These are phyloP conservation scores for Dicyrtoma fusca DNA, from an alignment of 2,888 invertebrate genomes.

Conservation along the genomic window DNA sequence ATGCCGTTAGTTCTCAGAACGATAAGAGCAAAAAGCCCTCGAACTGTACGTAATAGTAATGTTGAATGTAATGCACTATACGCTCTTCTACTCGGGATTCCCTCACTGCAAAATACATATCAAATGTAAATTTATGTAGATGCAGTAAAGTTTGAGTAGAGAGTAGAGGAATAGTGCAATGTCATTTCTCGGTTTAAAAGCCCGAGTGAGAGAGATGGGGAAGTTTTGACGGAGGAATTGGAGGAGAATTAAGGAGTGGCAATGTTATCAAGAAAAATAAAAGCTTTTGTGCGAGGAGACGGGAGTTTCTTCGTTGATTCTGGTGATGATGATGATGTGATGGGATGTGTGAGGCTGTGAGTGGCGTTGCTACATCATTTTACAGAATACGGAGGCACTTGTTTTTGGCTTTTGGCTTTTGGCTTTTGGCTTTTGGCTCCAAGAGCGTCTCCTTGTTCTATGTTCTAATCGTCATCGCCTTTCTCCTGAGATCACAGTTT, in stretches of 20 bases:
- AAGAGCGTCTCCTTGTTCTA: not conserved
- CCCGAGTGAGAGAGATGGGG: not conserved
- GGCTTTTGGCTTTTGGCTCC: not conserved
- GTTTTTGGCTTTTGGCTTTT: not conserved
- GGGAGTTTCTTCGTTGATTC: constrained; percentile 20
- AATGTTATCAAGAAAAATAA: constrained; percentile 28
- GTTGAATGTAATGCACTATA: no score
- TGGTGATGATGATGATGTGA: no score
- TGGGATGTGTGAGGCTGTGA: not conserved
- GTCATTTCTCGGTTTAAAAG: constrained; percentile 12
- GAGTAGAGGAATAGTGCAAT: constrained; percentile 13
- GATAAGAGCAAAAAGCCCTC: no score
- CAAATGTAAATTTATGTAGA: constrained; percentile 8
- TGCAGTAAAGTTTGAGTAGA: not conserved
- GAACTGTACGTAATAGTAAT: no score
- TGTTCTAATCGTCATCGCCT: no score
- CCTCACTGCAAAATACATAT: not conserved
- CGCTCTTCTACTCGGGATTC: not conserved
- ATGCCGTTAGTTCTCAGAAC: no score
- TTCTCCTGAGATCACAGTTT: no score
- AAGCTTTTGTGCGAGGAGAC: constrained; percentile 7
- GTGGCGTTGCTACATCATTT: not conserved
- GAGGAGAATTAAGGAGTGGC: not conserved
- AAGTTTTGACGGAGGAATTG: constrained; percentile 9
- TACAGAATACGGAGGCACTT: no score